Evolutionary conservation across 2,797 vertebrate species (phyloP).

Genomic region (Neosalanx taihuensis): DNA sequence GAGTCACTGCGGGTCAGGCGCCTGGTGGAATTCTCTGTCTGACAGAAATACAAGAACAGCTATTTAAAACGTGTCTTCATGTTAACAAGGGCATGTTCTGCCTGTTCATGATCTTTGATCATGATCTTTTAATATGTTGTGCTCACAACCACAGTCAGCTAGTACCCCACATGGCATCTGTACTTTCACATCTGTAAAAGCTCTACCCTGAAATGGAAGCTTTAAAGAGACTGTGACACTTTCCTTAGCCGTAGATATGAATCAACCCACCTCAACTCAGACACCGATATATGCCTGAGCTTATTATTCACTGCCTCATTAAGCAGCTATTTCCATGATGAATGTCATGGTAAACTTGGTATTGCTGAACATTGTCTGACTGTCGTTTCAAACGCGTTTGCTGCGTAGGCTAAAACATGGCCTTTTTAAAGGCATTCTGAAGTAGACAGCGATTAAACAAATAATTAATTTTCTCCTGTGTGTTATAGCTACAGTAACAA

Average conservation of each 20-base stretch:
- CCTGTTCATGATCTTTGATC: too few species aligned
- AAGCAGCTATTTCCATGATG: background rate
- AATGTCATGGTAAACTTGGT: background rate
- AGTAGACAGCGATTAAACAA: background rate
- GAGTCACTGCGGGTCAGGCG: constrained; percentile 71
- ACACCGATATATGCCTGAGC: too few species aligned
- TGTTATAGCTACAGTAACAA: background rate
- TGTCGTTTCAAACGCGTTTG: background rate
- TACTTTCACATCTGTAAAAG: too few species aligned
- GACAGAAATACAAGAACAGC: background rate
- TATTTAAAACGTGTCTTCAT: background rate
- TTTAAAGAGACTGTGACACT: too few species aligned
- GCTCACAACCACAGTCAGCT: too few species aligned
- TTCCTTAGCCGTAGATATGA: too few species aligned
- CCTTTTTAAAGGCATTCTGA: background rate
- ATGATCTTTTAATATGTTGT: too few species aligned
- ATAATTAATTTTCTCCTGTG: background rate
- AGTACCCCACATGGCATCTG: too few species aligned
- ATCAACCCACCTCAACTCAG: too few species aligned
- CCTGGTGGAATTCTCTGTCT: constrained; percentile 70
- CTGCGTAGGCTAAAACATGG: background rate
- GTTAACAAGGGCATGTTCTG: background rate
- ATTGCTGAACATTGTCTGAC: background rate
- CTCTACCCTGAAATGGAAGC: too few species aligned
- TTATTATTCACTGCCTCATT: too few species aligned